A percentile compares a stretch with the other conserved stretches of the same genome.
Conservation (phyloP, 2,888 invertebrate genomes). For the Noctua fimbriata region DNA sequence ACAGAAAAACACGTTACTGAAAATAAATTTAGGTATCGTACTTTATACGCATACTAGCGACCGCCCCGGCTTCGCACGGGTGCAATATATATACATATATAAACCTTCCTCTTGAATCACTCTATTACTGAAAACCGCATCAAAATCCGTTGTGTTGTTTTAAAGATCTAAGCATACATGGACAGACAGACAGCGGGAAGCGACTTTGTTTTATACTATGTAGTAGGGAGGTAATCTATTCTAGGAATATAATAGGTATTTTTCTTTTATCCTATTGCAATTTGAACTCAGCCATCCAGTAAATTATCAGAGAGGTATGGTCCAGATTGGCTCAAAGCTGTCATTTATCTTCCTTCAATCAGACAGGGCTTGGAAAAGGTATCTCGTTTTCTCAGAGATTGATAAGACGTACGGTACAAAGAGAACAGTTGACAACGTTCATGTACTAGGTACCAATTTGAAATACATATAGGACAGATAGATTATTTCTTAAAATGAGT, state of each 20-base stretch:
- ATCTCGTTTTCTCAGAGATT: conserved; percentile 18
- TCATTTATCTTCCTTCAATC: conserved; percentile 47
- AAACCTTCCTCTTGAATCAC: too few relatives aligned
- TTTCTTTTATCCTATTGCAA: conserved; percentile 24
- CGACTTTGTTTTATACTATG: too few relatives aligned
- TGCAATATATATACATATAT: too few relatives aligned
- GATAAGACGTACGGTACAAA: conserved; percentile 25
- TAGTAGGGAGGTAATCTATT: background rate
- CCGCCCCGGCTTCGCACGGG: too few relatives aligned
- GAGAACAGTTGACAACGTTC: conserved; percentile 2
- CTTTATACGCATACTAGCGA: background rate
- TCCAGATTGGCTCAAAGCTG: conserved; percentile 40
- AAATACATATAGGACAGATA: background rate
- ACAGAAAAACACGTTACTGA: background rate
- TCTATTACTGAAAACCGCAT: too few relatives aligned
- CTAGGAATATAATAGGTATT: background rate
- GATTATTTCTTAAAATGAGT: background rate
- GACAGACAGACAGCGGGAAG: too few relatives aligned
- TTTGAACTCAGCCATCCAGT: conserved; percentile 24
- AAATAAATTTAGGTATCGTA: background rate
- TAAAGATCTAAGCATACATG: too few relatives aligned
- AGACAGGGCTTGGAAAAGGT: conserved; percentile 28
- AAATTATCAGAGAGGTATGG: conserved; percentile 21
- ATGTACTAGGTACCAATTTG: background rate
- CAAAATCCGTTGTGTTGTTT: too few relatives aligned